Conservation (phyloP, 1,140 invertebrate genomes). For the Apocrypta bakeri region DNA sequence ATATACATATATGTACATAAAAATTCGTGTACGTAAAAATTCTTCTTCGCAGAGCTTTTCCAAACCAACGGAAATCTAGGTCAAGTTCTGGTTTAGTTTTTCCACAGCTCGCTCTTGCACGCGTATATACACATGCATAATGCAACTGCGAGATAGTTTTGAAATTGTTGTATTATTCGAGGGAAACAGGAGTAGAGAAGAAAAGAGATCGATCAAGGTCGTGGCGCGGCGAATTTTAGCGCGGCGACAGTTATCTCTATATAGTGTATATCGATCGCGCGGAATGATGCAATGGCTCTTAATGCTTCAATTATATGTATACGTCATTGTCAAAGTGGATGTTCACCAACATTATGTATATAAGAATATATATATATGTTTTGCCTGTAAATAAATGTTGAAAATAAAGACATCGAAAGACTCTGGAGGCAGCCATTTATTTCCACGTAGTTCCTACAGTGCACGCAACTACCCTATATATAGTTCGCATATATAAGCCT, state of each 20-base stretch:
- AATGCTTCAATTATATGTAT: too few species aligned
- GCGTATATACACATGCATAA: not conserved
- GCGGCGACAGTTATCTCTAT: too few species aligned
- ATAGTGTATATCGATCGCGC: conserved; percentile 9
- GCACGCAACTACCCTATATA: too few species aligned
- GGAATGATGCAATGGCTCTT: conserved; percentile 16
- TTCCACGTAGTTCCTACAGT: too few species aligned
- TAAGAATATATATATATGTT: too few species aligned
- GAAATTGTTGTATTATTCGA: conserved; percentile 39
- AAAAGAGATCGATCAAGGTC: conserved; percentile 27
- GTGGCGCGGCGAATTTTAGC: not conserved
- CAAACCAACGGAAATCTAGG: conserved; percentile 1
- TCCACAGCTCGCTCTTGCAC: not conserved
- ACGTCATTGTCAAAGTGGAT: too few species aligned
- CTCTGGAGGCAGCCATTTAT: too few species aligned
- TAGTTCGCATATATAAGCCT: too few species aligned
- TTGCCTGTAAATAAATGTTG: too few species aligned
- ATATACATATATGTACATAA: not conserved
- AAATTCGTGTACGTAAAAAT: not conserved
- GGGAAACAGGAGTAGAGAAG: not conserved
- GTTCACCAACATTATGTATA: too few species aligned
- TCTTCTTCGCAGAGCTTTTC: not conserved
- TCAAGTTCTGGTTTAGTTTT: conserved; percentile 45
- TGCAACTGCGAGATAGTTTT: not conserved
- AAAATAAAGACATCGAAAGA: too few species aligned